phyloP scores from a whole-genome alignment of 2,888 invertebrate genomes.

The Drosophila lacicola region DNA sequence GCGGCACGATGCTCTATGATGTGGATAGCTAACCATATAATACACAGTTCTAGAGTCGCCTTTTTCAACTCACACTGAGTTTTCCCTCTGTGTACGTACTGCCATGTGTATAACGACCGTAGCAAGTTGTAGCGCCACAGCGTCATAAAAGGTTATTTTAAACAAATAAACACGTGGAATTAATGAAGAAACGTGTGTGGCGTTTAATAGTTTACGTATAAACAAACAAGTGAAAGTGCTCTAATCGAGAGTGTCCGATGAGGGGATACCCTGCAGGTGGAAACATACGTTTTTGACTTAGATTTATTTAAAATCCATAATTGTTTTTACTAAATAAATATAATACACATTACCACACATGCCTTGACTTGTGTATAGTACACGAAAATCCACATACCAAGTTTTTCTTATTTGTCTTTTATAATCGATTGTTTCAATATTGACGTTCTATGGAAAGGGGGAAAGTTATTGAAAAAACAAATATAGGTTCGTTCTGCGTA shows the following conservation, averaged over 20 bases:
- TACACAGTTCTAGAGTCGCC: constrained; percentile 2
- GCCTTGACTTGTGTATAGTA: too few species aligned
- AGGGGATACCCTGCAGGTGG: neutral
- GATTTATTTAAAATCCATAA: too few species aligned
- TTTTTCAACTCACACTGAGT: neutral
- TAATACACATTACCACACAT: too few species aligned
- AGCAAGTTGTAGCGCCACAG: constrained; percentile 66
- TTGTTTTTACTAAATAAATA: too few species aligned
- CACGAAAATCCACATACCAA: too few species aligned
- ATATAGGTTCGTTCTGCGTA: too few species aligned
- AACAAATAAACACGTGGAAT: constrained; percentile 77
- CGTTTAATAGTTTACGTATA: constrained; percentile 47
- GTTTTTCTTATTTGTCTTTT: too few species aligned
- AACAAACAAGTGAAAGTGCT: constrained; percentile 11
- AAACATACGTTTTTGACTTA: too few species aligned
- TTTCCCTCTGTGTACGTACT: constrained; percentile 21
- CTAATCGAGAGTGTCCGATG: constrained; percentile 3
- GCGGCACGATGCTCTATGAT: constrained; percentile 40
- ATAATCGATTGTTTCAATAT: too few species aligned
- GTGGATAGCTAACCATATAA: constrained; percentile 41
- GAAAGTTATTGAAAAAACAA: too few species aligned
- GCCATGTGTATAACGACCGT: constrained; percentile 45
- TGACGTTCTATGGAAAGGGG: too few species aligned
- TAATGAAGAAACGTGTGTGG: constrained; percentile 74
- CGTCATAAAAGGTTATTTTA: constrained; percentile 75